phyloP scores from a whole-genome alignment of 1,140 invertebrate species.

The Brevipalpus yothersi region DNA sequence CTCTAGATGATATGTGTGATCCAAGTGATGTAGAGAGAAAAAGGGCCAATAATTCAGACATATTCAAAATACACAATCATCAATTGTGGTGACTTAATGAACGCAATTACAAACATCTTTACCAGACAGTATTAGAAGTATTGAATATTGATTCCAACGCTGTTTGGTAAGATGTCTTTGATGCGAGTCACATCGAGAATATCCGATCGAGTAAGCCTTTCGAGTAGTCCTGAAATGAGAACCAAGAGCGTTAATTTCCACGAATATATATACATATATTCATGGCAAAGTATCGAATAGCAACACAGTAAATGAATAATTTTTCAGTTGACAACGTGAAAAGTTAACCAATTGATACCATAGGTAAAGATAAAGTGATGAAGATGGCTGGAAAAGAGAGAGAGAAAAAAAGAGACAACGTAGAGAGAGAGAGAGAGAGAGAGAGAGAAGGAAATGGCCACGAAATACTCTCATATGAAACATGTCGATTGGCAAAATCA shows the following conservation, averaged over 20 bases:
- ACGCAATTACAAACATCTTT: neutral
- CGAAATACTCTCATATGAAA: no score
- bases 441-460: no score
- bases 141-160: neutral
- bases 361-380: neutral
- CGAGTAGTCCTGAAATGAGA: no score
- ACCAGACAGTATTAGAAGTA: constrained; percentile 4
- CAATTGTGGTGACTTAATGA: no score
- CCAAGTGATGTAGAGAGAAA: no score
- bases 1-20: no score
- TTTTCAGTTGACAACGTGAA: neutral
- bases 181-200: neutral
- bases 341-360: no score
- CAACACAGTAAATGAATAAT: neutral
- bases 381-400: neutral
- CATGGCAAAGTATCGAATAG: neutral
- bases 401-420: neutral
- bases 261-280: neutral
- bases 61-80: no score
- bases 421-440: neutral
- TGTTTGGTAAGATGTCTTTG: constrained; percentile 2
- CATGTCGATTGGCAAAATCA: no score
- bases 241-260: neutral
- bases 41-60: no score
- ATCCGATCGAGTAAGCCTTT: no score